These are phyloP conservation scores for Omphaloscelis lunosa DNA, from an alignment of 2,888 invertebrate species.

Conservation along the genomic window DNA sequence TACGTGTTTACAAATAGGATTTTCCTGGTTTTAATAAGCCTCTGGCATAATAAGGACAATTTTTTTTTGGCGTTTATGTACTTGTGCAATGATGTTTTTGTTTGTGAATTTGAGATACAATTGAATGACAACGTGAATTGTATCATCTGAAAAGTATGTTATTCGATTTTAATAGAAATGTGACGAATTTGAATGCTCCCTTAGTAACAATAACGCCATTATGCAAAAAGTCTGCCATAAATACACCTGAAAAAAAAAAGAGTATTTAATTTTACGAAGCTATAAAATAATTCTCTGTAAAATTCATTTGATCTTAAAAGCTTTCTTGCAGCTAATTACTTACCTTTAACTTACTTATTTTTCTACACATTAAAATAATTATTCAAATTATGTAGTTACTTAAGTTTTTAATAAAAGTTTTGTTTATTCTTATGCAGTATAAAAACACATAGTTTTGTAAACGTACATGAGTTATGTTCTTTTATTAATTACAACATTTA, in stretches of 20 bases:
- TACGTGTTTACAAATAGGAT: constrained; percentile 80
- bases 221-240: neutral
- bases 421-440: constrained; percentile 7
- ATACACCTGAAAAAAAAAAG: neutral
- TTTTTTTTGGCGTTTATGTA: constrained; percentile 25
- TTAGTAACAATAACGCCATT: too few species aligned
- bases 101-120: constrained; percentile 9
- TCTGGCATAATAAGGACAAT: constrained; percentile 34
- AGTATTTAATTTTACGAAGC: too few species aligned
- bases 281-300: too few species aligned
- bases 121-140: neutral
- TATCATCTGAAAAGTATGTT: constrained; percentile 10
- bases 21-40: constrained; percentile 65
- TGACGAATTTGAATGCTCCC: neutral
- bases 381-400: constrained; percentile 11
- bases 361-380: constrained; percentile 6
- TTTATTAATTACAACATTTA: constrained; percentile 66
- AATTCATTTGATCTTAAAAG: neutral
- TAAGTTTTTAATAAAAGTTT: neutral
- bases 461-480: constrained; percentile 65
- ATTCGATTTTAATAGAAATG: constrained; percentile 7
- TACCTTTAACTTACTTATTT: neutral
- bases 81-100: constrained; percentile 29
- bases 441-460: constrained; percentile 25
- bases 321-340: neutral